phyloP scores from a whole-genome alignment of 2,797 vertebrate genomes.

The Peromyscus aztecus region DNA sequence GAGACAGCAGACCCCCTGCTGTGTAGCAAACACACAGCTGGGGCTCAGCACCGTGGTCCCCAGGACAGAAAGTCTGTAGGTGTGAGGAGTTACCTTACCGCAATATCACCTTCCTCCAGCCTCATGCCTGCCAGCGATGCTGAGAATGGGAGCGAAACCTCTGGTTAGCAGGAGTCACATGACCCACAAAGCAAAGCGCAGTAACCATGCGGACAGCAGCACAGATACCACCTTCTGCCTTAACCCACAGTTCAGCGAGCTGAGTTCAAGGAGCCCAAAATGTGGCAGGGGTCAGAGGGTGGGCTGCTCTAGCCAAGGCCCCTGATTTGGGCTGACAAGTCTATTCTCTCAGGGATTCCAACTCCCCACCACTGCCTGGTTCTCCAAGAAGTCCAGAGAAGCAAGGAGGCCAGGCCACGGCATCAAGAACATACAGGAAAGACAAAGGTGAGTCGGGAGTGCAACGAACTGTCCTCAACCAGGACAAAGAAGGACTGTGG shows the following conservation, averaged over 20 bases:
- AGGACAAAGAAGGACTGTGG: neutral
- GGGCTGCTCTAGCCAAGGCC: neutral
- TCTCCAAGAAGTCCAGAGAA: neutral
- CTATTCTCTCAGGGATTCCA: neutral
- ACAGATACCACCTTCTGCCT: neutral
- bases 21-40: neutral
- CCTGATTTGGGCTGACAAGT: neutral
- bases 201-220: neutral
- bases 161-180: conserved; percentile 28
- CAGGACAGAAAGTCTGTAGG: neutral
- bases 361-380: neutral
- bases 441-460: accelerated
- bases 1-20: neutral
- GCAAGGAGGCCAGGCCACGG: neutral
- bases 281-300: neutral
- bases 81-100: conserved; percentile 89
- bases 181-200: neutral
- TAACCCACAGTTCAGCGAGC: neutral
- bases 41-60: neutral
- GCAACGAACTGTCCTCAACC: neutral
- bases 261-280: neutral
- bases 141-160: conserved; percentile 83
- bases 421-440: neutral
- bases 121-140: conserved; percentile 97
- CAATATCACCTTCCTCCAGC: conserved; percentile 94